Conservation (phyloP, 2,888 invertebrate genomes). For the Himalopsyche kuldschensis region DNA sequence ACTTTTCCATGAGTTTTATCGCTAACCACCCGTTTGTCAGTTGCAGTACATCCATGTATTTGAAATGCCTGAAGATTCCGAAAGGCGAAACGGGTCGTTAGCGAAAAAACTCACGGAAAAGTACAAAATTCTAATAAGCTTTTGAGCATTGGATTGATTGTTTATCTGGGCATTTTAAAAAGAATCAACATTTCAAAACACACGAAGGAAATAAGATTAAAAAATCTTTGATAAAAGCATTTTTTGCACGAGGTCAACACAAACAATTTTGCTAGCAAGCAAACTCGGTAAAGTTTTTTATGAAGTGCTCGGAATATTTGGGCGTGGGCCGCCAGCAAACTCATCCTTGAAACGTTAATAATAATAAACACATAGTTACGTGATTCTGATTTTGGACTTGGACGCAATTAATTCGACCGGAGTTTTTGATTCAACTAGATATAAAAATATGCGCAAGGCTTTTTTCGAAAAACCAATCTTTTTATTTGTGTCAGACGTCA, state of each 20-base stretch:
- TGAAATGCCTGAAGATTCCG: too few species aligned
- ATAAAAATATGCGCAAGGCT: neutral
- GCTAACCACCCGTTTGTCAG: too few species aligned
- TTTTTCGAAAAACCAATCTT: neutral
- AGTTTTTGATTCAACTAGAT: neutral
- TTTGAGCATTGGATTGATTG: too few species aligned
- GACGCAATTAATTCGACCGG: neutral
- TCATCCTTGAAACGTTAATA: neutral
- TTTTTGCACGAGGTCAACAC: neutral
- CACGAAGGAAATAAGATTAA: neutral
- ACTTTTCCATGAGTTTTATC: too few species aligned
- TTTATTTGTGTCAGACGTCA: neutral
- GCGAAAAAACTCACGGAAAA: too few species aligned
- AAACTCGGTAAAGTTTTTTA: neutral
- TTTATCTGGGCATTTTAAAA: neutral
- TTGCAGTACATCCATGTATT: too few species aligned
- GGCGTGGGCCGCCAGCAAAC: neutral
- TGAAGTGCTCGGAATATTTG: neutral
- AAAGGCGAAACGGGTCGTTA: too few species aligned
- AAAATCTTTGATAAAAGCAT: neutral
- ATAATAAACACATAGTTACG: neutral
- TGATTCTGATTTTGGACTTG: conserved; percentile 1
- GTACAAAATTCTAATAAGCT: too few species aligned
- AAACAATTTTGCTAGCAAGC: neutral
- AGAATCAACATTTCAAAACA: neutral